Evolutionary conservation across 2,797 vertebrate genomes (phyloP), one percentile per base, ranked within the genome.

Genomic region (Notolepis coatsorum): DNA sequence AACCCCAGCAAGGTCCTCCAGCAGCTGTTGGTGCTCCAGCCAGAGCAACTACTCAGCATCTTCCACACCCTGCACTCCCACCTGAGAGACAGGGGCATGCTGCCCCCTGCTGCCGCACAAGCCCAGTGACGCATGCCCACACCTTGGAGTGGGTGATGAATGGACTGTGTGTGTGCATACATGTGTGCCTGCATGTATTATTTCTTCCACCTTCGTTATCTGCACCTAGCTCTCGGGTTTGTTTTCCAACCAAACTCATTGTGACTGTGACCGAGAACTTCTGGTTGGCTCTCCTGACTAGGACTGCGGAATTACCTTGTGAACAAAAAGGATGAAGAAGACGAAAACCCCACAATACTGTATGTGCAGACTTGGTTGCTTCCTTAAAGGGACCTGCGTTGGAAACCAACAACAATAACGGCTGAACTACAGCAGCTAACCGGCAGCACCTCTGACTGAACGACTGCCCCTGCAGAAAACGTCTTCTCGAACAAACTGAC

Each of bases 1-100:
- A 99, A 98, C 89, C 97, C 97, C 60, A 99, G 96, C 85, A 99
- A 95, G 71, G 90, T 99, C 51, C 86, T 99, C 30, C 95, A 99
- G 84, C 98, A 97, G 84, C 81, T 99, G 67, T 61, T 99, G 83
- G 91, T 95, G 62, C 94, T 99, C 46, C 96, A 96, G 45, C 96
- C 96, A 0, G 95, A 96, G 13, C 96, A 99, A 71, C 98, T 98
- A 74, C 86, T 99, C 43, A 91, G 84, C 28, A 95, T 99, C 62
- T 99, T 97, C 74, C 94, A 94, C 90, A 94, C 86, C 0, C 90
- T 99, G 84, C 93, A 94, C 85, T 92, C 87, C 41, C 95, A 97
- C 58, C 93, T 99, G 2, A 80, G 85, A 6, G 95, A 96, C 80
- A 93, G 93, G 57, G 95, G 96, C 35, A 79, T 97, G 79, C 92